Base-by-base conservation (phyloP, 2,888 invertebrate species). In the Caenorhabditis imperialis region DNA sequence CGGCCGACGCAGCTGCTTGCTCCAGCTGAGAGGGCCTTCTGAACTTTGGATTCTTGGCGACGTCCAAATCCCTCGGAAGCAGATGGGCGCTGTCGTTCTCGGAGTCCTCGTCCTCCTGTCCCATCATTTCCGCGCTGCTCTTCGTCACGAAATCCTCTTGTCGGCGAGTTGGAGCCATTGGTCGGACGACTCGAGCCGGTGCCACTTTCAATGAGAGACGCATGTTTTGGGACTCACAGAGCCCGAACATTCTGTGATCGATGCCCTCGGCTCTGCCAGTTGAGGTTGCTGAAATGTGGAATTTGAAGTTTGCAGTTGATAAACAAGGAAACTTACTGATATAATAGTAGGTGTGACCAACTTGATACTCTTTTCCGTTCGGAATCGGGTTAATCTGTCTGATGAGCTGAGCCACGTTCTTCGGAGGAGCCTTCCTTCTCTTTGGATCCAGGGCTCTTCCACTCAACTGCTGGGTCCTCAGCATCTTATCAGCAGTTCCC, bases 231-330 rank as follows among this genome's bases (percentile, higher is more conserved):
- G 70, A 38, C 37, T 55, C 70, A 44, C 75, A 75, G 1, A 75
- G 47, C 8, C 75, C 75, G 8, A 37, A 30, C 16, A 35, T 33
- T 27, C 40, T 25, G 6, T 65, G 53, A 12, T 60, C 47, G 12
- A 71, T 48, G 40, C 75, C 70, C 8, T 50, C 54, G 3, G 16
- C 16, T 48, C 55, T 65, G 27, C 75, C 75, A n/a, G 48, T 48
- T 8, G 75, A 75, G 1, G 75, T 75, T 1, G 75, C 75, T 75
- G 57, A 51, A 74, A 67, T n/a, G n/a, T n/a, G n/a, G n/a, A n/a
- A 33, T 23, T 20, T 18, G 18, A 3, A 18, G n/a, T 47, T 12
- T 1, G 4, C 33, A 14, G 4, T 6, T 14, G 25, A 27, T 27
- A 22, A 6, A 5, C 14, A 4, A 27, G 40, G 20, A 27, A 44